These are phyloP conservation scores for Dipodomys spectabilis DNA, from an alignment of 2,113 vertebrate genomes.

Conservation along the genomic window DNA sequence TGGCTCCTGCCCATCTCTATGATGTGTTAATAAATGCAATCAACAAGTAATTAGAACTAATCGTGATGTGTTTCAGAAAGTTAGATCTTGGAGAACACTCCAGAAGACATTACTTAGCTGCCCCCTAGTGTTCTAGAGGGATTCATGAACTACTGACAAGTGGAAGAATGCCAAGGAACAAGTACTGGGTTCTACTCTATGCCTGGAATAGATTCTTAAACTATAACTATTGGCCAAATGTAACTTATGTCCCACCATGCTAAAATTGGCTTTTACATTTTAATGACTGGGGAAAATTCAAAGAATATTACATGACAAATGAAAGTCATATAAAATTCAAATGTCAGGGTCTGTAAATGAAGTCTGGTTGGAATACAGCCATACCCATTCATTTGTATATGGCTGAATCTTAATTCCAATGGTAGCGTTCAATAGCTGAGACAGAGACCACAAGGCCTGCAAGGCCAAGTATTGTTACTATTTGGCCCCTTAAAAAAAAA, in stretches of 20 bases:
- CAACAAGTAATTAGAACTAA: slow-evolving; percentile 55
- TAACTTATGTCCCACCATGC: background rate
- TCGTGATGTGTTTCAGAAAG: slow-evolving; percentile 28
- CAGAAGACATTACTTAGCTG: slow-evolving; percentile 48
- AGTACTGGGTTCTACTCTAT: background rate
- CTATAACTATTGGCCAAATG: background rate
- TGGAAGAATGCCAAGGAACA: background rate
- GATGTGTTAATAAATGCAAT: slow-evolving; percentile 58
- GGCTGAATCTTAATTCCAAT: background rate
- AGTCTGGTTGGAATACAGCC: background rate
- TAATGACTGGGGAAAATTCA: background rate
- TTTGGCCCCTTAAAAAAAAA: background rate
- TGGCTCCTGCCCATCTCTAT: background rate
- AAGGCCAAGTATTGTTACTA: background rate
- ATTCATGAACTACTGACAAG: background rate
- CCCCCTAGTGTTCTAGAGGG: slow-evolving; percentile 61
- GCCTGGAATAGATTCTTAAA: background rate
- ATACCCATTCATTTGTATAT: background rate
- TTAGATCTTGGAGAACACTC: slow-evolving; percentile 26
- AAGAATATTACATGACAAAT: background rate
- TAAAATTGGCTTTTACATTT: background rate
- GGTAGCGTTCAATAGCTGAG: background rate
- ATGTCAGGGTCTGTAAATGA: slow-evolving; percentile 23
- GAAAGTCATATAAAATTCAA: slow-evolving; percentile 16
- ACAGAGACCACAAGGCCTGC: background rate